Evolutionary conservation across 2,797 vertebrate species (phyloP).

Genomic region (Cryptoblepharus egeriae): DNA sequence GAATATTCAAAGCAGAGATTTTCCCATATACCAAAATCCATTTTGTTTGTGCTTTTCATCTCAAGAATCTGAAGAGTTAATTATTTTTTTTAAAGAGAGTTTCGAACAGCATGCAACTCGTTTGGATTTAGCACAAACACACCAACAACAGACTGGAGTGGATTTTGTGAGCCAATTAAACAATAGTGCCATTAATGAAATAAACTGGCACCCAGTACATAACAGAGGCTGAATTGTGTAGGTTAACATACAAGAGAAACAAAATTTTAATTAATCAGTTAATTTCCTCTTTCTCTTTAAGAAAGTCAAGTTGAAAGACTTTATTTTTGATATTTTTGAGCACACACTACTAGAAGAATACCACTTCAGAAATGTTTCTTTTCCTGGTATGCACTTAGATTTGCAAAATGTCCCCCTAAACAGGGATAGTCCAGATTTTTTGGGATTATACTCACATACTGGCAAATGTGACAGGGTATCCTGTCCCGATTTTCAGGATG

Average conservation of each 20-base stretch:
- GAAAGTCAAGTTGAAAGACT: background rate
- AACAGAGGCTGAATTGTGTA: background rate
- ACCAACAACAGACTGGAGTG: constrained; percentile 18
- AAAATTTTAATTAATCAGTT: background rate
- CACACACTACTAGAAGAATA: background rate
- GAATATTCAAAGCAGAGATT: background rate
- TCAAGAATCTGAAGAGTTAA: constrained; percentile 29
- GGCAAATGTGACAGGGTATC: no score
- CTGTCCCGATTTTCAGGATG: no score
- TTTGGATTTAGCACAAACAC: constrained; percentile 32
- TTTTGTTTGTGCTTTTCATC: constrained; percentile 27
- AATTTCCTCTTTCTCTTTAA: background rate
- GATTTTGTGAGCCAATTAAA: constrained; percentile 35
- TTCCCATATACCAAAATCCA: constrained; percentile 8
- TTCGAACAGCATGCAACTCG: constrained; percentile 32
- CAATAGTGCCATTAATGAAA: constrained; percentile 15
- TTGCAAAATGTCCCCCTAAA: no score
- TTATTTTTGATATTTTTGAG: background rate
- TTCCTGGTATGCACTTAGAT: no score
- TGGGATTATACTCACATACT: no score
- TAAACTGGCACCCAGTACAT: constrained; percentile 23
- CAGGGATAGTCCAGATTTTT: no score
- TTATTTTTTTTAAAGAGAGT: constrained; percentile 17
- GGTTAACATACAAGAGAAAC: background rate
- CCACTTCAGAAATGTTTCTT: background rate